These are phyloP conservation scores for Neolamprologus hecqui DNA, from an alignment of 2,113 vertebrate species.

Conservation along the genomic window DNA sequence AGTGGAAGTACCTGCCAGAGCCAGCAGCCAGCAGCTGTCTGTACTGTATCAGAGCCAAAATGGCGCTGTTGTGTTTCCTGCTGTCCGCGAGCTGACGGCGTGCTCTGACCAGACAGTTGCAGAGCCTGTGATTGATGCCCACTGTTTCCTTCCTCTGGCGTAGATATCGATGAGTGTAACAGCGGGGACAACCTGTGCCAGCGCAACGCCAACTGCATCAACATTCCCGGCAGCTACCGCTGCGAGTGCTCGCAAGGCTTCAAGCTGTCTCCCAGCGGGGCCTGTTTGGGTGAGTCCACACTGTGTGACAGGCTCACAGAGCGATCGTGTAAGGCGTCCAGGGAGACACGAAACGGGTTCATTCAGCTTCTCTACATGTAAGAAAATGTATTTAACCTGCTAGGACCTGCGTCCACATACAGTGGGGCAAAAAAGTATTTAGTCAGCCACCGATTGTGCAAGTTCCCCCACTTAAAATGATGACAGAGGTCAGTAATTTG, in stretches of 20 bases:
- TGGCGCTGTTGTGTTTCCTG: neutral
- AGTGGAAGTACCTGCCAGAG: conserved; percentile 3
- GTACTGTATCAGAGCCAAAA: conserved; percentile 5
- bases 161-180: conserved; percentile 91
- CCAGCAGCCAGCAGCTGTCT: neutral
- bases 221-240: conserved; percentile 87
- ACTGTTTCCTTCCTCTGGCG: neutral
- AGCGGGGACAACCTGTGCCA: conserved; percentile 83
- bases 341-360: neutral
- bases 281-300: conserved; percentile 82
- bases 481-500: no score
- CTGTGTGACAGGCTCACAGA: neutral
- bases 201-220: conserved; percentile 84
- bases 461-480: no score
- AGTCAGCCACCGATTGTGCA: no score
- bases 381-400: accelerated
- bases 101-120: conserved; percentile 18
- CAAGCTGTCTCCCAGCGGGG: conserved; percentile 83
- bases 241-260: conserved; percentile 85
- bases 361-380: neutral
- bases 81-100: neutral
- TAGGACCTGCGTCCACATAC: neutral
- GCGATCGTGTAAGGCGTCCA: neutral
- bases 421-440: no score
- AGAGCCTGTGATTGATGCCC: conserved; percentile 36